Evolutionary conservation across 2,888 invertebrate species (phyloP).

Genomic region (Amblyjoppa fuscipennis): DNA sequence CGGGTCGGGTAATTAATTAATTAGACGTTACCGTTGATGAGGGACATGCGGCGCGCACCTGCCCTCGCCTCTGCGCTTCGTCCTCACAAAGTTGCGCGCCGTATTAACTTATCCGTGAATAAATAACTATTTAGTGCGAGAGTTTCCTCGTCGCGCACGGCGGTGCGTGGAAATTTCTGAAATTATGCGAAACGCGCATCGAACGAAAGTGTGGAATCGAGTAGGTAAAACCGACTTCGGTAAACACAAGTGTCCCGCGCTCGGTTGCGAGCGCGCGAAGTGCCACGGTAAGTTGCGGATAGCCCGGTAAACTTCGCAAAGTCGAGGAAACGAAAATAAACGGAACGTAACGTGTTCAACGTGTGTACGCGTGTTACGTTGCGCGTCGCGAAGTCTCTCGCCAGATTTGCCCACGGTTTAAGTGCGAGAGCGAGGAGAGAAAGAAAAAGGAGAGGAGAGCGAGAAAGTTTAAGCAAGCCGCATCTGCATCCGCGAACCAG

Average conservation of each 20-base stretch:
- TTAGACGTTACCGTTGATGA: constrained; percentile 62
- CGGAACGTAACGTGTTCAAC: constrained; percentile 1
- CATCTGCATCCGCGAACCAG: constrained; percentile 64
- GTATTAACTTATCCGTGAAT: not conserved
- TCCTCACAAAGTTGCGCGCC: constrained; percentile 14
- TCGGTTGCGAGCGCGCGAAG: not conserved
- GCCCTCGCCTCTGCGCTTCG: constrained; percentile 30
- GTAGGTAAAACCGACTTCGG: not conserved
- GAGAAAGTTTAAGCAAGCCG: not conserved
- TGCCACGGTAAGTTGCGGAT: not conserved
- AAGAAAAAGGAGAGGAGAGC: not conserved
- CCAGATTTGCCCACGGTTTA: not conserved
- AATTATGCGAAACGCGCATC: constrained; percentile 1
- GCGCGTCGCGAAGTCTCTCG: not conserved
- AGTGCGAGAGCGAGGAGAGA: not conserved
- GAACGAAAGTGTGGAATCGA: constrained; percentile 11
- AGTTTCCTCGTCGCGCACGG: constrained; percentile 20
- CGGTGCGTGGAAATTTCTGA: constrained; percentile 36
- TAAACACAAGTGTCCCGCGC: not conserved
- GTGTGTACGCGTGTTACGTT: not conserved
- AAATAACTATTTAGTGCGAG: not conserved
- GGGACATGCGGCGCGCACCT: constrained; percentile 55
- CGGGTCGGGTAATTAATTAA: constrained; percentile 65
- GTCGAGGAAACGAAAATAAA: constrained; percentile 24
- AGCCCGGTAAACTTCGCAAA: not conserved